Evolutionary conservation across 2,113 vertebrate species (phyloP), one percentile per base, ranked within the genome.

Genomic region (Spea multiplicata): DNA sequence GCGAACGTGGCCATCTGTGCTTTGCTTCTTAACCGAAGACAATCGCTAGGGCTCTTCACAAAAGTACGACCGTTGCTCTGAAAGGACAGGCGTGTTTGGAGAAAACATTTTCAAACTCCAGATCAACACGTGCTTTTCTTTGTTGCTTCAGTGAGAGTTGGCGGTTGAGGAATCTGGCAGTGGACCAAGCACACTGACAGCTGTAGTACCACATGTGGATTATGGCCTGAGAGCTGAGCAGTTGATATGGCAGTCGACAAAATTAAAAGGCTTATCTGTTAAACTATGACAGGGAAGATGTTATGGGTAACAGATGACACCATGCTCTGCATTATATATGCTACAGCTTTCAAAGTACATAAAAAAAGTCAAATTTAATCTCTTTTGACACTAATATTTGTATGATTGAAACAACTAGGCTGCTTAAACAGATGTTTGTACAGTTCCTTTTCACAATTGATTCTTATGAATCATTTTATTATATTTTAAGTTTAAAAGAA

Each of bases 181-280:
- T 4, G 46, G 64, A 61, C 50, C 78, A 73, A 74, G 47, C 72
- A 44, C 13, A 66, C 48, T 79, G 77, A 73, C 70, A 73, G 77
- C 77, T 79, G 77, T 73, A 73, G 61, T 79, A 73, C 70, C 76
- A 73, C 76, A 66, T 79, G 77, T 73, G 70, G 77, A 79, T 79
- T 73, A 73, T 79, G 64, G 77, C 69, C 62, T 53, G 47, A 66
- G 77, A 79, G 70, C 70, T 57, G 30, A 71, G 13, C 8, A 73
- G 70, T 47, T 73, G 71, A 80, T 66, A 73, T 80, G 64, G 57
- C 71, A 80, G 71, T 47, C 66, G 71, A 73, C 62, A 73, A 78
- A 80, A 66, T 49, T 61, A 67, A 16, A 68, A n/a, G 61, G 14
- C 71, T 44, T 80, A 80, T 73, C 64, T 14, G 52, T 67, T 67